Evolutionary conservation across 2,888 invertebrate species (phyloP).

Genomic region (Orthosia gothica): DNA sequence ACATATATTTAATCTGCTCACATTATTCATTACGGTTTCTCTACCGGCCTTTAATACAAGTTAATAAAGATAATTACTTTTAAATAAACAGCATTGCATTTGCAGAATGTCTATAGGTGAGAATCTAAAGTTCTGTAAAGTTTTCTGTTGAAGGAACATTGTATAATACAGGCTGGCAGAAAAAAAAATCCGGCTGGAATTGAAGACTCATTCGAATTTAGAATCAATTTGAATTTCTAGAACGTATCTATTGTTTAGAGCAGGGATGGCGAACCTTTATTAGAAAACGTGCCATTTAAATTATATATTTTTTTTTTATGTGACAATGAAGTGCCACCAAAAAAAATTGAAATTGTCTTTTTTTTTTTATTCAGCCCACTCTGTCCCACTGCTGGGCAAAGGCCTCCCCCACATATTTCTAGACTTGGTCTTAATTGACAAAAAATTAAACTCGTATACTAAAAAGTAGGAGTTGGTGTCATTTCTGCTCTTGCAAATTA

Average conservation of each 20-base stretch:
- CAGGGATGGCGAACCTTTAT: too few relatives aligned
- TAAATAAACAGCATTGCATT: background rate
- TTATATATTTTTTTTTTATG: too few relatives aligned
- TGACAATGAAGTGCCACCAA: too few relatives aligned
- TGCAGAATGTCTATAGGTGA: background rate
- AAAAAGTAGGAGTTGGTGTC: too few relatives aligned
- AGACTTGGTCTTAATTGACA: too few relatives aligned
- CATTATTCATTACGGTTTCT: conserved; percentile 3
- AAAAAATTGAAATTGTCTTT: too few relatives aligned
- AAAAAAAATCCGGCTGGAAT: background rate
- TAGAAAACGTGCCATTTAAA: too few relatives aligned
- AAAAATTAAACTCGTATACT: too few relatives aligned
- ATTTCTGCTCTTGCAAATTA: too few relatives aligned
- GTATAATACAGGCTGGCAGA: background rate
- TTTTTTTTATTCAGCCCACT: too few relatives aligned
- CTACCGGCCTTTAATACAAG: background rate
- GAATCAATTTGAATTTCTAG: background rate
- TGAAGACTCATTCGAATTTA: background rate
- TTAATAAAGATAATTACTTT: background rate
- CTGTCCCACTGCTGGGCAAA: too few relatives aligned
- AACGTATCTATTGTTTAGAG: background rate
- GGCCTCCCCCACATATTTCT: too few relatives aligned
- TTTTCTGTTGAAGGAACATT: background rate
- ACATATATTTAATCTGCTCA: conserved; percentile 4
- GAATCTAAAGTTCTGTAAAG: background rate